These are phyloP conservation scores for Chrysodeixis includens DNA, from an alignment of 2,888 invertebrate genomes.

Conservation along the genomic window DNA sequence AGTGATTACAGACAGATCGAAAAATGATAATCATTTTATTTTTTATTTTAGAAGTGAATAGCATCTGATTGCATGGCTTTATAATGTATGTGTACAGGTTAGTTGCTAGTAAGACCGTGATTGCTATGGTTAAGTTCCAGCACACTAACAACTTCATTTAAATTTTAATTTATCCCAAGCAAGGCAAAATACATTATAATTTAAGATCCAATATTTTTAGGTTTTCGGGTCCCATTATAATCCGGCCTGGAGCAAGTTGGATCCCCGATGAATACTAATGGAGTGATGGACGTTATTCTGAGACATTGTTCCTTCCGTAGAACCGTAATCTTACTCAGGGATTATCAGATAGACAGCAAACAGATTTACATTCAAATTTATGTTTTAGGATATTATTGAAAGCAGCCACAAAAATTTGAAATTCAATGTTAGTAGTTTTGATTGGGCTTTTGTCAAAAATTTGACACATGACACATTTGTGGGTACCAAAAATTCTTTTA, in stretches of 20 bases:
- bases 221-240: neutral
- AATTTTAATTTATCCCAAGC: neutral
- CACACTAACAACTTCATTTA: no score
- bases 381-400: neutral
- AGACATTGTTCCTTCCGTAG: neutral
- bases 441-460: neutral
- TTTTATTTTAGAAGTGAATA: no score
- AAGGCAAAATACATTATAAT: neutral
- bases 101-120: no score
- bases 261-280: constrained; percentile 5
- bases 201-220: constrained; percentile 4
- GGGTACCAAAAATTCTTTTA: no score
- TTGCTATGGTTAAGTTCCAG: no score
- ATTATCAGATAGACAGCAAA: constrained; percentile 5
- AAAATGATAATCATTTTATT: no score
- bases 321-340: neutral
- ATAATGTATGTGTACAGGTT: no score
- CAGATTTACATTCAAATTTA: neutral
- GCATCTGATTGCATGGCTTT: no score
- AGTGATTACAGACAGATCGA: no score
- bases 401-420: neutral
- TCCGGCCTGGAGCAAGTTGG: constrained; percentile 1
- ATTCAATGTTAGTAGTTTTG: neutral
- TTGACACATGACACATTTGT: neutral
- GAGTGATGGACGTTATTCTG: neutral